Base-by-base conservation (phyloP, 2,888 invertebrate genomes). In the Hypolimnas misippus region DNA sequence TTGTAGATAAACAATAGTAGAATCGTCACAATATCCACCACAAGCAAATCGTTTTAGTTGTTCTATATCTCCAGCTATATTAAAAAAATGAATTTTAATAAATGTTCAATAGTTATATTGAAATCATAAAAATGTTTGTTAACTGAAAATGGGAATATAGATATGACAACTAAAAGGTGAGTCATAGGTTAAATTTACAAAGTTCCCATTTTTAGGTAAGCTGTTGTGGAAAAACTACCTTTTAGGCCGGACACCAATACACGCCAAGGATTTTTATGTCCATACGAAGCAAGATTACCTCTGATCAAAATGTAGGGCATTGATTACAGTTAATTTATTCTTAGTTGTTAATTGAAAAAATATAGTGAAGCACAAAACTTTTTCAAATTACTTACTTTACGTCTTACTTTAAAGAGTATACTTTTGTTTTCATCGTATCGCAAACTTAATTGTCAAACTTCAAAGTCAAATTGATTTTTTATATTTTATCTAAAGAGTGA, bases 281-380 rank as follows among this genome's bases (percentile, higher is more conserved):
- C 95, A 88, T 96, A 96, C 54, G 97, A 96, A 86, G 96, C 96
- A 82, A 97, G 93, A 93, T 97, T 97, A 90, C 97, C 97, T 87
- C 97, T 95, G 81, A 97, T 96, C 93, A 97, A 93, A 93, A 97
- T 96, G 95, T 97, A 97, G 93, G 97, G 97, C 97, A 97, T 97
- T 92, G 91, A 92, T 87, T 84, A 92, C 90, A 81, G 87, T 80
- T 74, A 68, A 21, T 64, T 57, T 53, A 62, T 57, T 51, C 69
- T 68, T 61, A 58, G 38, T 51, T 38, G 44, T 57, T 59, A 40
- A 63, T 42, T 42, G 35, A 56, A 62, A 17, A 46, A 16, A 53
- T 53, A 29, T 46, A 60, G 59, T 60, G 17, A 52, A 38, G 44
- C 35, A 60, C 53, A 46, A 35, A 35, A 29, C 14, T 29, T 46